Percentiles rank a stretch among this genome's conserved stretches.
phyloP scores from a whole-genome alignment of 23 tunicate genomes.

The Trididemnum nubilum region DNA sequence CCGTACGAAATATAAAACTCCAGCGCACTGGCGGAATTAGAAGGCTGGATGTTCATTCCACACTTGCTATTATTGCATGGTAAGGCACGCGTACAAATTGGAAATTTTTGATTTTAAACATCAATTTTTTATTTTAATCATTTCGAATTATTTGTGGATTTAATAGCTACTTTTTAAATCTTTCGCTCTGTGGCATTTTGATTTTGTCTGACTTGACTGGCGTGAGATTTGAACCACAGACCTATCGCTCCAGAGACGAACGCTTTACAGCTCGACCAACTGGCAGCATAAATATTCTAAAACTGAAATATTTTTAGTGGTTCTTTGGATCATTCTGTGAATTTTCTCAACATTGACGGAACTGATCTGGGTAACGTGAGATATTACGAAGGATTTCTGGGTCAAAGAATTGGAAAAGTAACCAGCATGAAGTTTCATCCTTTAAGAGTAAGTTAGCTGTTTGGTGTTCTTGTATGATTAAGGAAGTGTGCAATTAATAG shows the following conservation, averaged over 20 bases:
- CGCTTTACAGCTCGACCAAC: too few relatives aligned
- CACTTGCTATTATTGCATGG: slow-evolving; percentile 73
- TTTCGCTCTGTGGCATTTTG: not conserved
- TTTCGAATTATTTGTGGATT: not conserved
- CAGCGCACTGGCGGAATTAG: slow-evolving; percentile 44
- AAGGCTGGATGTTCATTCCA: slow-evolving; percentile 65
- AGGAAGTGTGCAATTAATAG: too few relatives aligned
- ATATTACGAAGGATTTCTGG: slow-evolving; percentile 83
- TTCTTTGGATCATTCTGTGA: slow-evolving; percentile 44
- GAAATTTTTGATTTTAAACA: not conserved
- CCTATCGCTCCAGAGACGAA: too few relatives aligned
- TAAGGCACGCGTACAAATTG: too few relatives aligned
- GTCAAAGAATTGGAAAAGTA: slow-evolving; percentile 63
- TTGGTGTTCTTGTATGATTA: too few relatives aligned
- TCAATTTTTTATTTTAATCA: not conserved
- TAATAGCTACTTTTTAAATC: too few relatives aligned
- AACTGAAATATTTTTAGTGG: slow-evolving; percentile 45
- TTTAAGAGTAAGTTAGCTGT: slow-evolving; percentile 37
- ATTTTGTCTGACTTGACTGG: too few relatives aligned
- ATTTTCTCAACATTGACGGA: slow-evolving; percentile 57
- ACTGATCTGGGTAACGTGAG: slow-evolving; percentile 63
- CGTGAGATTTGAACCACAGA: too few relatives aligned
- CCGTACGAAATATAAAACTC: slow-evolving; percentile 28
- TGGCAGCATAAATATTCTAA: too few relatives aligned
- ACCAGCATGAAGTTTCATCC: slow-evolving; percentile 84